Percentiles rank a stretch among this genome's conserved stretches.
Evolutionary conservation across 1,140 invertebrate species (phyloP).

Genomic region (Apocrypta bakeri): DNA sequence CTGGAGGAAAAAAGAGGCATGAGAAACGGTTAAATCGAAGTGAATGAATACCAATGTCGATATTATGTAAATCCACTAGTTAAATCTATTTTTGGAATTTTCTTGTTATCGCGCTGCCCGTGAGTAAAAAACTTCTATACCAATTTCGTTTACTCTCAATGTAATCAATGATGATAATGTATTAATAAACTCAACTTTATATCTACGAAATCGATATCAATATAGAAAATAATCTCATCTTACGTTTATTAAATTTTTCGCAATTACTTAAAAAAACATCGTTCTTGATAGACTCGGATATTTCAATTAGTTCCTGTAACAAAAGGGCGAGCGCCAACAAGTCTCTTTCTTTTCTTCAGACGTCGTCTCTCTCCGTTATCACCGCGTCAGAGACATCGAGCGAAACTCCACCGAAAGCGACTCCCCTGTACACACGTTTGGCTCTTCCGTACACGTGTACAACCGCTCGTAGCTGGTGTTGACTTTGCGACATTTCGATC

Average conservation of each 20-base stretch:
- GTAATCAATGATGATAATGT: too few species aligned
- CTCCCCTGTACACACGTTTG: not conserved
- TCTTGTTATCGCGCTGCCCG: not conserved
- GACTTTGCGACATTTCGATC: constrained; percentile 37
- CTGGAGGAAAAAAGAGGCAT: not conserved
- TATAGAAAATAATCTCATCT: too few species aligned
- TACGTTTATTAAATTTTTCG: too few species aligned
- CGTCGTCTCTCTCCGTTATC: not conserved
- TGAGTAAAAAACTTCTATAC: too few species aligned
- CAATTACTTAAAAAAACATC: too few species aligned
- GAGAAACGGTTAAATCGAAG: not conserved
- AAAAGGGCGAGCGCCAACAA: not conserved
- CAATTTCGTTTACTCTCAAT: too few species aligned
- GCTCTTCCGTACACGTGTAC: not conserved
- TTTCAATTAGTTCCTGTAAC: not conserved
- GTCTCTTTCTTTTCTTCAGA: not conserved
- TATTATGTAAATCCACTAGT: not conserved
- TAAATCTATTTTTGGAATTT: constrained; percentile 2
- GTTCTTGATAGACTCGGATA: not conserved
- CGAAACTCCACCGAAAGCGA: not conserved
- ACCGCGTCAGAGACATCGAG: not conserved
- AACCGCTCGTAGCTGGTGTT: not conserved
- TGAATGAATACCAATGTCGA: not conserved
- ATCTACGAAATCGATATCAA: too few species aligned
- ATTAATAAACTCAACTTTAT: too few species aligned